A percentile compares a stretch with the other conserved stretches of the same genome.
phyloP scores from a whole-genome alignment of 2,888 invertebrate genomes.

The Heliconius sara region DNA sequence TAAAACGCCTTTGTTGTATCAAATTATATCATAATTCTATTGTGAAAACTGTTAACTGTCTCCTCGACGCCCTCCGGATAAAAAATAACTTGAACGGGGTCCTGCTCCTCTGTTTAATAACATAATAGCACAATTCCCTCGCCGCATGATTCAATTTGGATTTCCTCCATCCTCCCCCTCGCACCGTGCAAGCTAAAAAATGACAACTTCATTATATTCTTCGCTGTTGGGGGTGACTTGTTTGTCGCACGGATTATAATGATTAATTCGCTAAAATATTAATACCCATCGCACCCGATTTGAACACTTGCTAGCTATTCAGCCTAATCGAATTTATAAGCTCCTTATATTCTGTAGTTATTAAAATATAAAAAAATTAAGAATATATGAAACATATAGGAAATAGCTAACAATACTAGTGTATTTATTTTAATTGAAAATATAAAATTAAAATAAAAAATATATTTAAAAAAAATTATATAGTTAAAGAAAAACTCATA shows the following conservation, averaged over 20 bases:
- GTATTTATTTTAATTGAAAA: neutral
- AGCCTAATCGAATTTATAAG: slow-evolving; percentile 72
- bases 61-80: slow-evolving; percentile 76
- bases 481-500: neutral
- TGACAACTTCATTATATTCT: slow-evolving; percentile 85
- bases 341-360: slow-evolving; percentile 66
- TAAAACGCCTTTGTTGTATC: slow-evolving; percentile 71
- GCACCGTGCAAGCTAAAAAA: slow-evolving; percentile 80
- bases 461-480: neutral
- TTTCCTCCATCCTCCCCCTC: slow-evolving; percentile 84
- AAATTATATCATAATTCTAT: slow-evolving; percentile 84
- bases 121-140: slow-evolving; percentile 88
- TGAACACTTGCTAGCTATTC: slow-evolving; percentile 75
- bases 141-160: slow-evolving; percentile 88
- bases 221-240: slow-evolving; percentile 80
- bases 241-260: slow-evolving; percentile 83
- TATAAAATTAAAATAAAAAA: neutral
- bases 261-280: slow-evolving; percentile 84
- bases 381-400: slow-evolving; percentile 11
- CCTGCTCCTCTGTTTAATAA: slow-evolving; percentile 86
- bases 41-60: slow-evolving; percentile 84
- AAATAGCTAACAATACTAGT: neutral
- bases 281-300: slow-evolving; percentile 79
- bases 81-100: slow-evolving; percentile 79
- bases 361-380: slow-evolving; percentile 25